A percentile compares a stretch with the other conserved stretches of the same genome.
phyloP scores from a whole-genome alignment of 2,888 invertebrate genomes.

The Cheilosia pagana region DNA sequence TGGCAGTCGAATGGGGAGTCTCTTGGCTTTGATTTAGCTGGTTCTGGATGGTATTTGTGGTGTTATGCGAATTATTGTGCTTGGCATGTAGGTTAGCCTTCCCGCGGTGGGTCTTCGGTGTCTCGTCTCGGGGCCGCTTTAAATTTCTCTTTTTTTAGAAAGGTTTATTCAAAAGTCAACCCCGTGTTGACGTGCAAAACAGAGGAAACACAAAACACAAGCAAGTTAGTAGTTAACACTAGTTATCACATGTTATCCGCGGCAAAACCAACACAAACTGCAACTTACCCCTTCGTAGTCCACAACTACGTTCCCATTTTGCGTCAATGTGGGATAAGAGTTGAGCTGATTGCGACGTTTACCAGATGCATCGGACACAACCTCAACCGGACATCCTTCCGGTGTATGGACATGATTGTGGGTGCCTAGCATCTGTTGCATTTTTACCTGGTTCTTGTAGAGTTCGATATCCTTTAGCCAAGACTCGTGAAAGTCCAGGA shows the following conservation, averaged over 20 bases:
- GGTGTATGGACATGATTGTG: slow-evolving; percentile 78
- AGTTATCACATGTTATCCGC: slow-evolving; percentile 17
- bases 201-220: slow-evolving; percentile 43
- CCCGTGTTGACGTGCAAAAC: slow-evolving; percentile 28
- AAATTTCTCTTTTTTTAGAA: slow-evolving; percentile 67
- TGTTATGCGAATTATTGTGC: slow-evolving; percentile 62
- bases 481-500: slow-evolving; percentile 82
- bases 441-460: slow-evolving; percentile 80
- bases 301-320: background rate
- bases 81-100: slow-evolving; percentile 75
- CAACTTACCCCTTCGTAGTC: slow-evolving; percentile 63
- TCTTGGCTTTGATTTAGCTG: slow-evolving; percentile 45
- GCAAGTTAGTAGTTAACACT: slow-evolving; percentile 42
- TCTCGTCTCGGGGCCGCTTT: slow-evolving; percentile 82
- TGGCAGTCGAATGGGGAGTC: slow-evolving; percentile 75
- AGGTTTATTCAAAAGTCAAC: slow-evolving; percentile 47
- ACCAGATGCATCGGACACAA: background rate
- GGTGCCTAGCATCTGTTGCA: slow-evolving; percentile 78
- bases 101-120: slow-evolving; percentile 50
- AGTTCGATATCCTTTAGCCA: slow-evolving; percentile 82
- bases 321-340: background rate
- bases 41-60: slow-evolving; percentile 42
- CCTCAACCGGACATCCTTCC: slow-evolving; percentile 56
- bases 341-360: slow-evolving; percentile 56
- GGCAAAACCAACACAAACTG: slow-evolving; percentile 1